phyloP scores from a whole-genome alignment of 2,888 invertebrate species.

The Orchesellides sinensis region DNA sequence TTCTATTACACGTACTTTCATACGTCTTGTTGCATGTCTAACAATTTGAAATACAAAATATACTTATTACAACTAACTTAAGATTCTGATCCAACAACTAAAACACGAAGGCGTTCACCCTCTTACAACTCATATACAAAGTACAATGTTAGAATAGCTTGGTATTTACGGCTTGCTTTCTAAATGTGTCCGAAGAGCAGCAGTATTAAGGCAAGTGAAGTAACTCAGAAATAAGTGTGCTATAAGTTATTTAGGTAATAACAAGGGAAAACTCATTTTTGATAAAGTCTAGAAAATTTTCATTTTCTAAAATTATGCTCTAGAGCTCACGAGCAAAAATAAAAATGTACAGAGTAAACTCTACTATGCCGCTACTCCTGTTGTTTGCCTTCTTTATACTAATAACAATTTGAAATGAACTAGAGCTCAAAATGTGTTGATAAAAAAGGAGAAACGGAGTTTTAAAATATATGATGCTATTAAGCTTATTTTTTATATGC shows the following conservation, averaged over 20 bases:
- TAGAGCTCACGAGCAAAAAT: slow-evolving; percentile 30
- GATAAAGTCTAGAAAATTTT: slow-evolving; percentile 55
- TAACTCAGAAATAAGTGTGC: neutral
- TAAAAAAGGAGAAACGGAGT: slow-evolving; percentile 12
- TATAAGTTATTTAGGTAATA: slow-evolving; percentile 43
- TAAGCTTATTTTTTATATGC: slow-evolving; percentile 22
- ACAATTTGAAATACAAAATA: neutral
- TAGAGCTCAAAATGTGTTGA: slow-evolving; percentile 11
- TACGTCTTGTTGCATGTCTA: neutral
- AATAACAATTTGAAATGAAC: slow-evolving; percentile 28
- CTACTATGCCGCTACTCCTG: neutral
- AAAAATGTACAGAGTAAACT: too few relatives aligned
- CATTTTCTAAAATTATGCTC: slow-evolving; percentile 60
- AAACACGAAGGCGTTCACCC: neutral
- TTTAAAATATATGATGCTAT: slow-evolving; percentile 47
- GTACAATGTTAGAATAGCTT: slow-evolving; percentile 7
- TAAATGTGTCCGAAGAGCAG: neutral
- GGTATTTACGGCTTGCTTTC: neutral
- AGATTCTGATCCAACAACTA: neutral
- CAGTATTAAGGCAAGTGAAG: slow-evolving; percentile 1
- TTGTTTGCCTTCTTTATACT: neutral
- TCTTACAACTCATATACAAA: neutral
- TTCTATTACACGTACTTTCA: slow-evolving; percentile 29
- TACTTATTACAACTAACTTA: too few relatives aligned
- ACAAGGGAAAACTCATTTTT: slow-evolving; percentile 58